Conservation (phyloP, 2,888 invertebrate genomes). For the Malthinus flaveolus region DNA sequence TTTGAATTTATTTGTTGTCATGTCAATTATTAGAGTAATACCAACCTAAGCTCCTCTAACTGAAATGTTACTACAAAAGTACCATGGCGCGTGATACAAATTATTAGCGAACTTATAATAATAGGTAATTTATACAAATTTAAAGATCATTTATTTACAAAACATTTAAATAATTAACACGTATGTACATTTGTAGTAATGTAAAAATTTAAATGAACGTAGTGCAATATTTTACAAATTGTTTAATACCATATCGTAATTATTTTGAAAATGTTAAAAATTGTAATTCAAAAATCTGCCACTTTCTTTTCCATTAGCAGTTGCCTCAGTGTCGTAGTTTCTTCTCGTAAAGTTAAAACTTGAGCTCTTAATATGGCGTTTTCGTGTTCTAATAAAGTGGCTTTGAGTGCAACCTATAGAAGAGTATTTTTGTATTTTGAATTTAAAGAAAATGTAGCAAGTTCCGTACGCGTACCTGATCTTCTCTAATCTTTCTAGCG, state of each 20-base stretch:
- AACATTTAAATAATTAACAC: neutral
- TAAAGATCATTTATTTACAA: neutral
- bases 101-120: no score
- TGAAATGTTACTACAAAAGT: no score
- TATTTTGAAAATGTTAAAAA: neutral
- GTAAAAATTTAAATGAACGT: neutral
- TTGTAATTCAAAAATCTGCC: constrained; percentile 33
- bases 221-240: neutral
- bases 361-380: constrained; percentile 85
- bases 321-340: constrained; percentile 71
- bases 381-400: constrained; percentile 84
- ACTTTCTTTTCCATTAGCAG: constrained; percentile 60
- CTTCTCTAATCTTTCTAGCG: constrained; percentile 83
- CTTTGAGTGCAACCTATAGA: constrained; percentile 76
- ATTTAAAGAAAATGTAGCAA: neutral
- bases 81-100: no score
- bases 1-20: neutral
- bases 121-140: no score
- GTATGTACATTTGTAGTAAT: neutral
- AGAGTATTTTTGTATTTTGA: constrained; percentile 17
- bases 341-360: constrained; percentile 77
- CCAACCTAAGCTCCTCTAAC: no score
- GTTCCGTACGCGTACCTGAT: constrained; percentile 67
- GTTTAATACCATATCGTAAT: neutral
- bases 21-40: no score